These are phyloP conservation scores for Lepidocyrtoides sp. DNA, from an alignment of 2,888 invertebrate species.

Conservation along the genomic window DNA sequence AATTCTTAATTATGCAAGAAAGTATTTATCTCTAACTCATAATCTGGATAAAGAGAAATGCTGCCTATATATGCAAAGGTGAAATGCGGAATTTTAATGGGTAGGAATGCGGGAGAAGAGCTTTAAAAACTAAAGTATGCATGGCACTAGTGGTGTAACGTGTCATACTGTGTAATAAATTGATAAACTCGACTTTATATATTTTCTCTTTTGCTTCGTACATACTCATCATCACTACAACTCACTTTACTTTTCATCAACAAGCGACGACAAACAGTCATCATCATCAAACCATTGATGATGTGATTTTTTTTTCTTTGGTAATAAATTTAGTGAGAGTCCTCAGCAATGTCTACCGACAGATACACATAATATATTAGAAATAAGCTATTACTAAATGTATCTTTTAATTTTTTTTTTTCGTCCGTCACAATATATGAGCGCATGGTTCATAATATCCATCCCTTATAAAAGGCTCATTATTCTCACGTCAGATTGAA, in stretches of 20 bases:
- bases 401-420: neutral
- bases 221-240: constrained; percentile 5
- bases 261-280: constrained; percentile 68
- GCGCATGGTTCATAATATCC: neutral
- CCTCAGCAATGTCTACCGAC: no score
- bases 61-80: constrained; percentile 3
- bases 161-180: constrained; percentile 36
- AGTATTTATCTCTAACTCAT: no score
- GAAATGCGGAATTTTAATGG: constrained; percentile 68
- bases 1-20: no score
- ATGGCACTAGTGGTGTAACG: neutral
- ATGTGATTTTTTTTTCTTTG: constrained; percentile 64
- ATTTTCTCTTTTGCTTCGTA: neutral
- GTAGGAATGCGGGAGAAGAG: constrained; percentile 48
- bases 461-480: constrained; percentile 60
- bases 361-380: no score
- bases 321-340: constrained; percentile 69
- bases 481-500: constrained; percentile 67
- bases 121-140: constrained; percentile 5
- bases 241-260: constrained; percentile 45
- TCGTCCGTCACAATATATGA: neutral
- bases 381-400: neutral
- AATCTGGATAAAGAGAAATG: neutral
- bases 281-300: constrained; percentile 68
- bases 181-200: constrained; percentile 47